Percentiles rank a stretch among this genome's conserved stretches.
Conservation (phyloP, 2,113 vertebrate species). For the Chloebia gouldiae region DNA sequence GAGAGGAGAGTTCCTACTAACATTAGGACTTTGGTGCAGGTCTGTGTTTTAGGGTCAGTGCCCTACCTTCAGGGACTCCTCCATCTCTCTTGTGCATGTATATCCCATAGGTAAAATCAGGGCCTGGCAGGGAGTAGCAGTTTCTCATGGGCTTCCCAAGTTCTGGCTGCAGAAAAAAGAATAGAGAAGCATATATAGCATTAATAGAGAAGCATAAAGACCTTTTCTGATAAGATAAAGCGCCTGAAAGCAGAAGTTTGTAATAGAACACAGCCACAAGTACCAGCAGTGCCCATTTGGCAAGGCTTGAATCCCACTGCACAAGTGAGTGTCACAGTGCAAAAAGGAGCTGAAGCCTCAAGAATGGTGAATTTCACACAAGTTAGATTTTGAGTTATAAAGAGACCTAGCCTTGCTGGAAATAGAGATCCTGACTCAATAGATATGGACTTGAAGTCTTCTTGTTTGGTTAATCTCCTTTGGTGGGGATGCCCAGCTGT, state of each 20-base stretch:
- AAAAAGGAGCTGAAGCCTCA: background rate
- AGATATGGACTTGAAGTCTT: background rate
- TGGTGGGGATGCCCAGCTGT: background rate
- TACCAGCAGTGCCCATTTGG: background rate
- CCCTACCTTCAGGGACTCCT: constrained; percentile 81
- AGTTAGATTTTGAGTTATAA: background rate
- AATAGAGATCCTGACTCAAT: background rate
- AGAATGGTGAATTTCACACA: background rate
- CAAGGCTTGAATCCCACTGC: background rate
- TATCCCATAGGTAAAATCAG: constrained; percentile 76
- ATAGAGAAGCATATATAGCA: background rate
- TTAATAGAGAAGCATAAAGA: background rate
- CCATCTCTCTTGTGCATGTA: constrained; percentile 69
- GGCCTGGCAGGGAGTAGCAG: constrained; percentile 74
- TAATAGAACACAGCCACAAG: accelerated
- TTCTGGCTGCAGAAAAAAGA: constrained; percentile 65
- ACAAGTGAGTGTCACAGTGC: background rate
- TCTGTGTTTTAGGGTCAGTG: background rate
- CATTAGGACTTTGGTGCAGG: background rate
- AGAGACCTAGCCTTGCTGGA: background rate
- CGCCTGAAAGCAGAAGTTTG: background rate
- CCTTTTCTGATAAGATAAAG: background rate
- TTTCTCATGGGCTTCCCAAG: constrained; percentile 76
- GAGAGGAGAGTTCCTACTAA: background rate
- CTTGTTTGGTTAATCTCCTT: background rate